Base-by-base conservation (phyloP, 2,888 invertebrate genomes). In the Cremastinae sp. region DNA sequence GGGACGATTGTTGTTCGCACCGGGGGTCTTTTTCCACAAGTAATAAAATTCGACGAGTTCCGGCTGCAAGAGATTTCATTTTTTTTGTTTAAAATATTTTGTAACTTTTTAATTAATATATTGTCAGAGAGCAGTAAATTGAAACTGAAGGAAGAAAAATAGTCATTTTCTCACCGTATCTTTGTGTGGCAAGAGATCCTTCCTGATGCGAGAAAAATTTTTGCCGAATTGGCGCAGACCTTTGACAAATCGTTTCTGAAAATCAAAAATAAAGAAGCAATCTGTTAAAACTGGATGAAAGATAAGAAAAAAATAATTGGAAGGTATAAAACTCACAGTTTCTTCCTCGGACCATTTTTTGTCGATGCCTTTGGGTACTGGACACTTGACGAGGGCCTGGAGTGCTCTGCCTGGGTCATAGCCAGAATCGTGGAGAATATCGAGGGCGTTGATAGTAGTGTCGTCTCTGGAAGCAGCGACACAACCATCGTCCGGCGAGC, bases 341-440 rank as follows among this genome's bases (percentile, higher is more conserved):
- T 98, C 98, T 90, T 99, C 98, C 90, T 98, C 98, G 76, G 96
- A 95, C 98, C 98, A 98, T 91, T 98, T 98, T 90, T 98, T 98
- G 88, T 98, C 97, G 84, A 98, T 96, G 86, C 97, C 97, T 93
- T 97, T 97, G 0, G 98, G 97, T 78, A 98, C 97, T 78, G 98
- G 98, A 91, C 97, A 97, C 91, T 98, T 98, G 81, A 98, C 98
- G 83, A 99, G 93, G 75, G 98, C 97, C 92, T 98, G 97, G 69
- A 99, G 92, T 64, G 99, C 99, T 91, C 96, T 95, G 79, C 97
- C 97, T 80, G 98, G 97, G 92, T 99, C 98, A 91, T 99, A 99
- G 84, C 96, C 96, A 84, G 97, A 97, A 91, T 97, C 96, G 91
- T 99, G 99, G 70, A 99, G 92, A 89, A 97, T 96, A 91, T 98